phyloP scores from a whole-genome alignment of 1,140 invertebrate genomes.

The Temnothorax longispinosus region DNA sequence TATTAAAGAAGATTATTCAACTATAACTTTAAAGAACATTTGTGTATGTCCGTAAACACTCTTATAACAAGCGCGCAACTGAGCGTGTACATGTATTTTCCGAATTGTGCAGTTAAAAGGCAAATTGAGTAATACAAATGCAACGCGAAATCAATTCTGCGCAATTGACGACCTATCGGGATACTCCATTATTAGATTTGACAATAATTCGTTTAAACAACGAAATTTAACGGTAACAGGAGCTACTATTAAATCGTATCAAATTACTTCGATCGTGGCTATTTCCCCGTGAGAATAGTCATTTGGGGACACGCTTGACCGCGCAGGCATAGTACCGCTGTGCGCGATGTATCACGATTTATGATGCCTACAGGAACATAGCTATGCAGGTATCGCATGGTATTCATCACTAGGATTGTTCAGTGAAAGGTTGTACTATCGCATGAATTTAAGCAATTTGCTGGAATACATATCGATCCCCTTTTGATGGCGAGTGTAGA shows the following conservation, averaged over 20 bases:
- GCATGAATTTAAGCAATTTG: slow-evolving; percentile 66
- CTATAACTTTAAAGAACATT: not conserved
- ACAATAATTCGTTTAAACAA: slow-evolving; percentile 47
- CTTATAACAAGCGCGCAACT: not conserved
- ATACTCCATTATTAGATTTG: slow-evolving; percentile 28
- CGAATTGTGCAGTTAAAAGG: not conserved
- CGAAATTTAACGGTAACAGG: not conserved
- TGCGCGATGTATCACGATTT: slow-evolving; percentile 56
- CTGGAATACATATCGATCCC: slow-evolving; percentile 38
- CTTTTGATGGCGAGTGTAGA: slow-evolving; percentile 27
- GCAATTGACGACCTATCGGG: slow-evolving; percentile 10
- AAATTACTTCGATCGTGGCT: slow-evolving; percentile 65
- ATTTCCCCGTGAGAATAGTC: slow-evolving; percentile 57
- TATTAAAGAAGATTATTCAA: not conserved
- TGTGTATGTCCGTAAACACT: not conserved
- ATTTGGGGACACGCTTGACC: slow-evolving; percentile 39
- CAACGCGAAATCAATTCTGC: slow-evolving; percentile 11
- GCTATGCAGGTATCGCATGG: slow-evolving; percentile 54
- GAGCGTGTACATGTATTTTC: not conserved
- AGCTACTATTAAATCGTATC: slow-evolving; percentile 41
- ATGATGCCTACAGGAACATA: slow-evolving; percentile 55
- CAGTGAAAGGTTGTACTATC: slow-evolving; percentile 60
- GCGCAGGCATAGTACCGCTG: not conserved
- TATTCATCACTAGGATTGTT: slow-evolving; percentile 61
- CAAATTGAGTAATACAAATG: slow-evolving; percentile 17